These are phyloP conservation scores for Tetramorium parvispinum DNA, from an alignment of 1,140 invertebrate species.

Conservation along the genomic window DNA sequence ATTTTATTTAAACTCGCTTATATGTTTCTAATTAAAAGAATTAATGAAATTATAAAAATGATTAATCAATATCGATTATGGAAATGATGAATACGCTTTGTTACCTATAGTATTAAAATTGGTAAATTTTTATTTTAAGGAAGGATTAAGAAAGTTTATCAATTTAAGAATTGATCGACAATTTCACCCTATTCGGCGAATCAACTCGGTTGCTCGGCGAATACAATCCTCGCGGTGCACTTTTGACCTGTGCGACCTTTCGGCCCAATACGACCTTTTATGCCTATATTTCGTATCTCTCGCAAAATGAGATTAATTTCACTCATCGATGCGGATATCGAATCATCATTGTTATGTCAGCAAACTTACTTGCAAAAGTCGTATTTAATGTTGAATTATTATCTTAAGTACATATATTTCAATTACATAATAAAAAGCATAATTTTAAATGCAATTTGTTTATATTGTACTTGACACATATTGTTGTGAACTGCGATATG, in stretches of 20 bases:
- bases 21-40: not conserved
- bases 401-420: not conserved
- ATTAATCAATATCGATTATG: not conserved
- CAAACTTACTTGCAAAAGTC: not conserved
- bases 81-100: not conserved
- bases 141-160: not conserved
- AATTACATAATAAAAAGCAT: not conserved
- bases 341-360: not conserved
- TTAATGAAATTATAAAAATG: not conserved
- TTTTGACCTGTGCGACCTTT: slow-evolving; percentile 49
- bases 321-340: slow-evolving; percentile 12
- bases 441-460: not conserved
- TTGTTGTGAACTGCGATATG: not conserved
- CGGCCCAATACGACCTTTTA: slow-evolving; percentile 20
- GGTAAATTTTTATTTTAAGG: not conserved
- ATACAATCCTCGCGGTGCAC: slow-evolving; percentile 21
- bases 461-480: not conserved
- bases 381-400: slow-evolving; percentile 7
- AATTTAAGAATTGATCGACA: not conserved
- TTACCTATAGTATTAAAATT: not conserved
- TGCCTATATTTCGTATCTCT: slow-evolving; percentile 26
- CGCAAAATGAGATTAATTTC: slow-evolving; percentile 41
- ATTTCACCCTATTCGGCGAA: not conserved
- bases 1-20: not conserved
- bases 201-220: not conserved